Base-by-base conservation (phyloP, 2,797 vertebrate genomes). In the Bradypodion pumilum region DNA sequence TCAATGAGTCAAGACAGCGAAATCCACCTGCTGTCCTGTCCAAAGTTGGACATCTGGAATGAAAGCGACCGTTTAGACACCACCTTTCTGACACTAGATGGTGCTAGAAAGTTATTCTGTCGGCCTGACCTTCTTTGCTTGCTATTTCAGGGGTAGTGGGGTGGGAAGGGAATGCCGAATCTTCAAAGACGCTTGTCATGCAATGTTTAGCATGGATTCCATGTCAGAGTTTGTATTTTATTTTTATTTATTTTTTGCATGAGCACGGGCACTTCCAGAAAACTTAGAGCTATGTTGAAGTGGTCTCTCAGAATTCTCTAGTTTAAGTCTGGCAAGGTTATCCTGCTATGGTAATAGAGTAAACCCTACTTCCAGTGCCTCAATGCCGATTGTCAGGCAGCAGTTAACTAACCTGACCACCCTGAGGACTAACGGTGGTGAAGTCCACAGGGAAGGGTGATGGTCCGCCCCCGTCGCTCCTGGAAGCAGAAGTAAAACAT, bases 41-140 rank as follows among this genome's bases (percentile, higher is more conserved):
- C 4, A 27, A 4, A 2, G 65, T 15, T 29, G 74, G 73, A n/a
- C 35, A 70, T 10, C 1, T 9, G n/a, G 23, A 19, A 78, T 12
- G 6, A 65, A 77, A 56, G 12, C n/a, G 1, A 56, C 3, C 35
- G 73, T 70, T 46, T 62, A 35, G 73, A 46, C 29, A 42, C 60
- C 15, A 46, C 25, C 62, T 78, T 0, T 44, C 84, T 0, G 88
- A 84, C 92, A 76, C 92, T 90, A 93, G 92, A n/a, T 92, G 92
- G 92, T 59, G 85, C 82, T 90, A 87, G 80, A 87, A 56, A 6
- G 80, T 90, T 88, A 86, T 2, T 29, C 86, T 86, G 52, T 52
- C 52, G 27, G 49, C 6, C 69, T 66, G 3, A 29, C 25, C 32
- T 70, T 44, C n/a, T 49, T 23, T 73, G 25, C 23, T 40, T 37